Percentiles rank a stretch among this genome's conserved stretches.
These are phyloP conservation scores for Strigamia transsilvanica DNA, from an alignment of 2,888 invertebrate genomes.

Conservation along the genomic window DNA sequence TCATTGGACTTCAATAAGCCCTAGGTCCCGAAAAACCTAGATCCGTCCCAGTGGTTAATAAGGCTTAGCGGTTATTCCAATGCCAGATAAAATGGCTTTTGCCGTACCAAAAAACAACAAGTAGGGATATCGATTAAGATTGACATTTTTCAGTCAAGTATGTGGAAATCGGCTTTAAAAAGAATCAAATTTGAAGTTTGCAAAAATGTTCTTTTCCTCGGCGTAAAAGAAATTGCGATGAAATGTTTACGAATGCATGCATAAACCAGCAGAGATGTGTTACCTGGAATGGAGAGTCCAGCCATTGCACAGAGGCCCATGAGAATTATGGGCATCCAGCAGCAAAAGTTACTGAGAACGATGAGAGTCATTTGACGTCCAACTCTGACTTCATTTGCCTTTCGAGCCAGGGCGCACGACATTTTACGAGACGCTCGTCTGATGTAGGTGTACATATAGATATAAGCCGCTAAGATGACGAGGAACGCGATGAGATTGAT, in stretches of 20 bases:
- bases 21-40: too few species aligned
- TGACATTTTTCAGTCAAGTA: too few species aligned
- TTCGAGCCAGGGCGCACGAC: constrained; percentile 57
- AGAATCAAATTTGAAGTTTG: too few species aligned
- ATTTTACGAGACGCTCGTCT: constrained; percentile 58
- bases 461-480: constrained; percentile 61
- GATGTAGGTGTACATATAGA: constrained; percentile 61
- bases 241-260: neutral
- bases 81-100: too few species aligned
- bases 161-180: too few species aligned
- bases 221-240: too few species aligned
- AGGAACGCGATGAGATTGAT: constrained; percentile 62
- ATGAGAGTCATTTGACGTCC: constrained; percentile 62
- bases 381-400: constrained; percentile 59
- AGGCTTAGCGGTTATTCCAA: too few species aligned
- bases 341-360: constrained; percentile 61
- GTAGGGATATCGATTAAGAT: too few species aligned
- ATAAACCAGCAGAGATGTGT: neutral
- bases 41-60: too few species aligned
- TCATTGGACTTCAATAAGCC: too few species aligned
- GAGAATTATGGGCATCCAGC: constrained; percentile 62
- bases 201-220: too few species aligned
- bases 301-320: constrained; percentile 60
- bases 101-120: too few species aligned
- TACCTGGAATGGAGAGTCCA: constrained; percentile 57